Evolutionary conservation across 2,888 invertebrate species (phyloP), one percentile per base, ranked within the genome.

Genomic region (Ctena decussata): DNA sequence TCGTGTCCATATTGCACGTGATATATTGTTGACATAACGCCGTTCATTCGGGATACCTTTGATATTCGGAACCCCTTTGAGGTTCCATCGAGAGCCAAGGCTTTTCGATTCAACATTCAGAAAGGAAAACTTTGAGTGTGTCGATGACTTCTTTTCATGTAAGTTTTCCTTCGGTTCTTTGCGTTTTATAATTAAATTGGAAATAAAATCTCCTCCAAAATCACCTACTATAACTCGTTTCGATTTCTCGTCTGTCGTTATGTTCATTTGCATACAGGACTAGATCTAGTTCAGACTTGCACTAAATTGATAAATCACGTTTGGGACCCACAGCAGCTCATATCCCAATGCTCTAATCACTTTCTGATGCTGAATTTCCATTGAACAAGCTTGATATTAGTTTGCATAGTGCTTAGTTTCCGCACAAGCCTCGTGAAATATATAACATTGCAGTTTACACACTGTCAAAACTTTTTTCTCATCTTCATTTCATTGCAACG

Each of bases 1-100:
- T 21, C 80, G 82, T n/a, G 76, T 70, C 69, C 39, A 60, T 18
- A 78, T 27, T 2, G 60, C n/a, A 18, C 70, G 79, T 24, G 74
- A 39, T 30, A 39, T 30, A 60, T 44, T 15, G 21, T 21, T 49
- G 30, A 72, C 21, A 39, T 74, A 65, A 44, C 70, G 30, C 15
- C 76, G 60, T 27, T 27, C 72, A 57, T 65, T 70, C 37, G 86
- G 79, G 49, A 81, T 30, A 57, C 72, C 77, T 57, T 60, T 46
- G 15, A 84, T 37, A 71, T 73, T 84, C 53, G 74, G 82, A 30
- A 69, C 41, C 32, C 35, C 60, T 15, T 74, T 72, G 15, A 65
- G 32, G 5, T 46, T 44, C 79, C 57, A 79, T 49, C 49, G 57
- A 27, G 57, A 24, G 27, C 27, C 57, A 27, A 57, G 57, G 27